A percentile compares a stretch with the other conserved stretches of the same genome.
Conservation (phyloP, 2,797 vertebrate species). For the Simalia tracyae region DNA sequence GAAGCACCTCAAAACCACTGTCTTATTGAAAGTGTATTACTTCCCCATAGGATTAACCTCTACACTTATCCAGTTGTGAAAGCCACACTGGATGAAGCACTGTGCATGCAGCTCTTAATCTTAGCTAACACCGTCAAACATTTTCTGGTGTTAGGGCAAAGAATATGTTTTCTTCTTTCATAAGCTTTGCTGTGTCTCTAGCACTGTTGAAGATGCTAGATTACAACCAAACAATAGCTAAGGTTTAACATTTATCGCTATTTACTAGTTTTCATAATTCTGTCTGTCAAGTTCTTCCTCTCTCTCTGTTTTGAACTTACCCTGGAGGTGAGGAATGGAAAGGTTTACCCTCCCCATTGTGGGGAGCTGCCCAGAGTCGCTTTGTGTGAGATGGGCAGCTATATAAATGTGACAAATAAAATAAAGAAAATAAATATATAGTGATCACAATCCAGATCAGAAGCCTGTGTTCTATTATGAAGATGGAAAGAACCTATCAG, state of each 20-base stretch:
- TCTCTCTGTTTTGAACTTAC: no score
- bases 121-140: neutral
- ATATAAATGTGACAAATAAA: no score
- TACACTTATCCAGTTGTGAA: neutral
- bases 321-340: no score
- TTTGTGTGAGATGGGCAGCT: no score
- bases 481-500: no score
- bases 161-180: neutral
- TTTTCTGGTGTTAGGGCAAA: neutral
- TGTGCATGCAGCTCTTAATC: neutral
- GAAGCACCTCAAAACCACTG: neutral
- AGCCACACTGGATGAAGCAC: neutral
- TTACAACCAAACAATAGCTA: neutral
- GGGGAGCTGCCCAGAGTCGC: no score
- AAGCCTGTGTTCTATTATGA: no score
- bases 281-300: no score
- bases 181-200: neutral
- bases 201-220: neutral
- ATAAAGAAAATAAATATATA: no score
- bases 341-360: no score
- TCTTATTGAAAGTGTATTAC: neutral
- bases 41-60: neutral
- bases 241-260: neutral
- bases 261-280: no score
- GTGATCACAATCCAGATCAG: no score